Base-by-base conservation (phyloP, 2,797 vertebrate species). In the Gobionotothen gibberifrons region DNA sequence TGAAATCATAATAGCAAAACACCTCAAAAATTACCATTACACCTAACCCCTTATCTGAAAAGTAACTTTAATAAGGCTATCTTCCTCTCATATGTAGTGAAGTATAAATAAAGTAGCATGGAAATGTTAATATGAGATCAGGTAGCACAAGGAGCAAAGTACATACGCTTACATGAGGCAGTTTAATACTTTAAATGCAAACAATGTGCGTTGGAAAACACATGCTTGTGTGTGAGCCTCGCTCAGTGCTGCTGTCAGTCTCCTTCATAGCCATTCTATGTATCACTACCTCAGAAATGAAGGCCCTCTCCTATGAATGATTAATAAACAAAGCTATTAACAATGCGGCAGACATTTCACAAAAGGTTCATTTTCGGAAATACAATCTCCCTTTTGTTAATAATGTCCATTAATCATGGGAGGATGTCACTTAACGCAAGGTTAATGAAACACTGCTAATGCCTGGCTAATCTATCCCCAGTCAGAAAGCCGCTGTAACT, bases 381-480 rank as follows among this genome's bases (percentile, higher is more conserved):
- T 88, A 92, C 90, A 93, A 93, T 93, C 90, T 93, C 90, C 91
- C 86, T 89, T 93, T 93, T 92, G 91, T 87, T 94, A 93, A 93
- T 94, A 94, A 94, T 90, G 87, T 86, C 90, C 93, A 93, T 94
- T 93, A 92, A 94, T 94, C 93, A 93, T 74, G 83, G 29, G 74
- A 63, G 88, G 87, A 86, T 90, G 93, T 93, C 91, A 92, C 92
- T 93, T 92, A 93, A 92, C 90, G 86, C 92, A 93, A 93, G 93
- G 93, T 94, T 94, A 94, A 94, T 94, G 93, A 93, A 93, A 94
- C 93, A 90, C 90, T 80, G 90, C 91, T 94, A 94, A 93, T 93
- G 90, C 92, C 74, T 61, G 87, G 81, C 90, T 94, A 94, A 94
- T 93, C 92, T 93, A 93, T 93, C 85, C 89, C 59, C 78, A 92